Evolutionary conservation across 2,888 invertebrate species (phyloP).

Genomic region (Lasiommata megera): DNA sequence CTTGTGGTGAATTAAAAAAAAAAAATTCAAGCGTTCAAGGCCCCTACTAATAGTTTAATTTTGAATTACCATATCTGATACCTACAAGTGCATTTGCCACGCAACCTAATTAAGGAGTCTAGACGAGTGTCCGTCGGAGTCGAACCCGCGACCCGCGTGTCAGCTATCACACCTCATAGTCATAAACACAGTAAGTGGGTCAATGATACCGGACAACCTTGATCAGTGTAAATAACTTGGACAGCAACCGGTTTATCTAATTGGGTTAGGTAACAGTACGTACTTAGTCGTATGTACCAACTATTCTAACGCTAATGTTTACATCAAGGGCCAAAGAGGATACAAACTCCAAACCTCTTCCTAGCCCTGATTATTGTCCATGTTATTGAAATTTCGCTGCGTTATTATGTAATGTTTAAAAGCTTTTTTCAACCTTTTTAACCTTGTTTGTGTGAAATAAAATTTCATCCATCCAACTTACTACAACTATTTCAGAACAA

Average conservation of each 20-base stretch:
- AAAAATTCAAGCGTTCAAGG: too few relatives aligned
- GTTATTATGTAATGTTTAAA: too few relatives aligned
- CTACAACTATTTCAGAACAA: too few relatives aligned
- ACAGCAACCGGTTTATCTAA: slow-evolving; percentile 59
- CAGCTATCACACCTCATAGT: slow-evolving; percentile 39
- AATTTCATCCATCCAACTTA: too few relatives aligned
- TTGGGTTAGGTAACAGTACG: slow-evolving; percentile 54
- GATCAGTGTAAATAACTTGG: slow-evolving; percentile 37
- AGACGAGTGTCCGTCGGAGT: not conserved
- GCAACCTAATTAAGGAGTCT: not conserved
- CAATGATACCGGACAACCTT: slow-evolving; percentile 67
- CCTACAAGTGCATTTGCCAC: not conserved
- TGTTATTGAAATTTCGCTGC: too few relatives aligned
- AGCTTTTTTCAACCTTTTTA: too few relatives aligned
- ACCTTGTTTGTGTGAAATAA: too few relatives aligned
- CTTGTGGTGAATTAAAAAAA: too few relatives aligned
- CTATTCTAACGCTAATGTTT: not conserved
- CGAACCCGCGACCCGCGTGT: slow-evolving; percentile 22
- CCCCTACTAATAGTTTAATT: too few relatives aligned
- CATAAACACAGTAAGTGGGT: slow-evolving; percentile 52
- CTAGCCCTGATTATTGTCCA: too few relatives aligned
- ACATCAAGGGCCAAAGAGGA: too few relatives aligned
- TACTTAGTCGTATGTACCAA: not conserved
- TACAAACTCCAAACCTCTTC: too few relatives aligned
- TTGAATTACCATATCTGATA: not conserved